Percentiles rank a stretch among this genome's conserved stretches.
These are phyloP conservation scores for Oreohelix idahoensis DNA, from an alignment of 1,140 invertebrate genomes.

Conservation along the genomic window DNA sequence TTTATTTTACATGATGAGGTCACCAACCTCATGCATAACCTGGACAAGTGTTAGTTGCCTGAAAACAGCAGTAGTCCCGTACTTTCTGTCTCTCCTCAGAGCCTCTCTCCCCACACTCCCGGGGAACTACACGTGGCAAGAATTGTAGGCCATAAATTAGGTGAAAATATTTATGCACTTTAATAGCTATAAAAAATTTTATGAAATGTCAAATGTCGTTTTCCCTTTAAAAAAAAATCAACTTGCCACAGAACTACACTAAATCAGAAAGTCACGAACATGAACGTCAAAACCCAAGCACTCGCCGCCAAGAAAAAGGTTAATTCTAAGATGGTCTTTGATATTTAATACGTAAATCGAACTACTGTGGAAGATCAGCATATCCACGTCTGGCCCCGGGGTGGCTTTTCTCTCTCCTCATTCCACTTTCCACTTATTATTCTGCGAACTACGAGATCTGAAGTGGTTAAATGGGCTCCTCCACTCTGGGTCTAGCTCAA, in stretches of 20 bases:
- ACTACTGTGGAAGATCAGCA: neutral
- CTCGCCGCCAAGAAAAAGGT: neutral
- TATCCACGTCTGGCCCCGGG: neutral
- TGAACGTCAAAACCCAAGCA: neutral
- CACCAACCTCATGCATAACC: too few relatives aligned
- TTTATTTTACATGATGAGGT: too few relatives aligned
- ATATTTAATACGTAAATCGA: slow-evolving; percentile 13
- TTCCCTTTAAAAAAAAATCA: neutral
- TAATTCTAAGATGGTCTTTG: neutral
- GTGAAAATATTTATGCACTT: too few relatives aligned
- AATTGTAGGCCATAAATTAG: too few relatives aligned
- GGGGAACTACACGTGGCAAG: too few relatives aligned
- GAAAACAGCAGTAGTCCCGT: too few relatives aligned
- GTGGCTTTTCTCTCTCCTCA: neutral
- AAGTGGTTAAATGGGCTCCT: slow-evolving; percentile 13
- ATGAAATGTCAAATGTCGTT: neutral
- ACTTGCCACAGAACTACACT: neutral
- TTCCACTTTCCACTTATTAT: neutral
- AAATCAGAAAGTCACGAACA: neutral
- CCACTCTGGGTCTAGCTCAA: slow-evolving; percentile 11
- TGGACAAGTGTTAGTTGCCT: too few relatives aligned
- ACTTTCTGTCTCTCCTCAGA: too few relatives aligned
- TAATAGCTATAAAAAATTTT: too few relatives aligned
- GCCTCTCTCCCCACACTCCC: too few relatives aligned
- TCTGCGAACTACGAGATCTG: neutral